Base-by-base conservation (phyloP, 2,888 invertebrate species). In the Fissipunctia ypsillon region DNA sequence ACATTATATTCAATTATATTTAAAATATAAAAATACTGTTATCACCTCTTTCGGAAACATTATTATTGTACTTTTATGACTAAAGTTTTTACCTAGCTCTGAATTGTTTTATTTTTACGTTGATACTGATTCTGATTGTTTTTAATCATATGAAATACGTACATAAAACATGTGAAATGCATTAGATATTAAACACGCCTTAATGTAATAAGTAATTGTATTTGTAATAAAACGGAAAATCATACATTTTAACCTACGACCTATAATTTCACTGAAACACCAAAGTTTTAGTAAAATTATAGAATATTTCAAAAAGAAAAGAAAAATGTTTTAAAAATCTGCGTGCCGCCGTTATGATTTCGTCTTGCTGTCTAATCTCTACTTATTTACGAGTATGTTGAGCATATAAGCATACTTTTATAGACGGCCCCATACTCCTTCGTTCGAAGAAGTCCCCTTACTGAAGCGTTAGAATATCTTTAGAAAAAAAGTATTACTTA, bases 51-150 rank as follows among this genome's bases (percentile, higher is more conserved):
- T 64, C 19, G 38, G 35, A 45, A 31, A 66, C 25, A 28, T 25
- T 64, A 25, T 63, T 67, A 64, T 70, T 68, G 35, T 68, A 48
- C 22, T 84, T 84, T 81, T 74, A 81, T 61, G 54, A 35, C n/a
- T 2, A 2, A 35, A 28, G 0, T 45, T 45, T 69, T 65, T 61
- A 31, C 35, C 19, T 52, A 31, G 59, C 16, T 60, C 25, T n/a
- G 43, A 60, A 71, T 61, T n/a, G 25, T 54, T 66, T 80, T 52
- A 45, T 76, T 59, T 65, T 43, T 19, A 68, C 3, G 12, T 43
- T 5, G 5, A 31, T 67, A 2, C 16, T 19, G n/a, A 12, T 25
- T 68, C 12, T 43, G 41, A 67, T 43, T 45, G 45, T 45, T 22
- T 43, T 61, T 19, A 19, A n/a, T 10, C 10, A n/a, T 25, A 10